phyloP scores from a whole-genome alignment of 2,888 invertebrate species.

The Latheticus oryzae region DNA sequence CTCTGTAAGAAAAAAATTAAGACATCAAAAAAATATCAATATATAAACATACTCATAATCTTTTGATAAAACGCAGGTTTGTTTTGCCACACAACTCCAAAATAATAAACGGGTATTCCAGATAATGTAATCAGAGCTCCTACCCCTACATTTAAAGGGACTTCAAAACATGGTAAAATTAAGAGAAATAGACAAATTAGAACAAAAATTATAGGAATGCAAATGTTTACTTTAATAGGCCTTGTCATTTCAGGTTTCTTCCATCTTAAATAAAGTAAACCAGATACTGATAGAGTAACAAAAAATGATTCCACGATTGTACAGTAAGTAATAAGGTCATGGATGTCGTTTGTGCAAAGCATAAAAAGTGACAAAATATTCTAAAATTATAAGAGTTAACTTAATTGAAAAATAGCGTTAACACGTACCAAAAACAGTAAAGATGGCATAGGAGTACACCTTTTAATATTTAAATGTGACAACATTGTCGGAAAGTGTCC shows the following conservation, averaged over 20 bases:
- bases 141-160: constrained; percentile 83
- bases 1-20: constrained; percentile 65
- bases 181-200: constrained; percentile 81
- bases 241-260: constrained; percentile 81
- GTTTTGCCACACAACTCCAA: constrained; percentile 76
- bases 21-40: constrained; percentile 19
- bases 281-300: constrained; percentile 87
- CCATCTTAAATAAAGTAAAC: constrained; percentile 85
- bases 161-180: constrained; percentile 81
- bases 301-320: constrained; percentile 94
- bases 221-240: constrained; percentile 81
- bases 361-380: constrained; percentile 85
- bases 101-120: constrained; percentile 85
- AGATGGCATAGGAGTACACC: constrained; percentile 83
- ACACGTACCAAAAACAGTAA: constrained; percentile 81
- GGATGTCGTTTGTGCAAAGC: constrained; percentile 86
- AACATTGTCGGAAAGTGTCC: constrained; percentile 87
- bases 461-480: constrained; percentile 81
- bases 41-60: constrained; percentile 71
- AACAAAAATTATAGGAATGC: constrained; percentile 81
- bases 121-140: constrained; percentile 83
- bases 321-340: constrained; percentile 89
- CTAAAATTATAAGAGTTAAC: constrained; percentile 67
- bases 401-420: background rate
- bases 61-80: constrained; percentile 73